Evolutionary conservation across 2,113 vertebrate genomes (phyloP).

Genomic region (Plecturocebus donacophilus): DNA sequence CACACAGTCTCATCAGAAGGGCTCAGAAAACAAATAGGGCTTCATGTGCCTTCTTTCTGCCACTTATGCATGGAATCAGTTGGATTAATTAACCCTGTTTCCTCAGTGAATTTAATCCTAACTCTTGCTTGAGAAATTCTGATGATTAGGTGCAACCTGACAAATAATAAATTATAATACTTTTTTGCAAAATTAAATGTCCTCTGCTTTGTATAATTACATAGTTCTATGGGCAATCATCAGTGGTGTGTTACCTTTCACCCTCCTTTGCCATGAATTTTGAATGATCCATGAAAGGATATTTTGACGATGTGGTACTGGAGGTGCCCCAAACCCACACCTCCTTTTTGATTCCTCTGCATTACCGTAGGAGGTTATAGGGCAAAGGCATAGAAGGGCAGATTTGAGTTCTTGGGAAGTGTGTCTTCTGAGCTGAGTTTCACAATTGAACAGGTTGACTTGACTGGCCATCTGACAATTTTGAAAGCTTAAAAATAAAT

Average conservation of each 20-base stretch:
- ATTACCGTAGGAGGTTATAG: neutral
- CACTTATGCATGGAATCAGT: neutral
- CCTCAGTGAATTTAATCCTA: neutral
- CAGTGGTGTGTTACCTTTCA: neutral
- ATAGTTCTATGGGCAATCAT: neutral
- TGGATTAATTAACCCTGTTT: constrained; percentile 47
- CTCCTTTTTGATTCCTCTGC: neutral
- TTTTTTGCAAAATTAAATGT: neutral
- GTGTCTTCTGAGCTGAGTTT: neutral
- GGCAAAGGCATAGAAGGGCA: neutral
- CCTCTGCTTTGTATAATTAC: neutral
- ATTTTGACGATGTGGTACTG: constrained; percentile 39
- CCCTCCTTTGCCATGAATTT: neutral
- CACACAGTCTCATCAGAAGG: neutral
- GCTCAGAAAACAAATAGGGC: constrained; percentile 18
- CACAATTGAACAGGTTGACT: constrained; percentile 3
- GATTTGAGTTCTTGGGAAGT: neutral
- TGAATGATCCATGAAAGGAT: constrained; percentile 44
- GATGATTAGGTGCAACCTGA: constrained; percentile 14
- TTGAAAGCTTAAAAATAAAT: constrained; percentile 47
- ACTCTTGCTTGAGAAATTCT: neutral
- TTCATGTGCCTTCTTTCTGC: constrained; percentile 19
- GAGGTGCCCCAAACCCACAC: constrained; percentile 38
- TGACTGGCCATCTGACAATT: neutral
- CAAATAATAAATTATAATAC: constrained; percentile 28